A percentile compares a stretch with the other conserved stretches of the same genome.
These are phyloP conservation scores for Porites rus DNA, from an alignment of 92 coral and sea anemone genomes.

Conservation along the genomic window DNA sequence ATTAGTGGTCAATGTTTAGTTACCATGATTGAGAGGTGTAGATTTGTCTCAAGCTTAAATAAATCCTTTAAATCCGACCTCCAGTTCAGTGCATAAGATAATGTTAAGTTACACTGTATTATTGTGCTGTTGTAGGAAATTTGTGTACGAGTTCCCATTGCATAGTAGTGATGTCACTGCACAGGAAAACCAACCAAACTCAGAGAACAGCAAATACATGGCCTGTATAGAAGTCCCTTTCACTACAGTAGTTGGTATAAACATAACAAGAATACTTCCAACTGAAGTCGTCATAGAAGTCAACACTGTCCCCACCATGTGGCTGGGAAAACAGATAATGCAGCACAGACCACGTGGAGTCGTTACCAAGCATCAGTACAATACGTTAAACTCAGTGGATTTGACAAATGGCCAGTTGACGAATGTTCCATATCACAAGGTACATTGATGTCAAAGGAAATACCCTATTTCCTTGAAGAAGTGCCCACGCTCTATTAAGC, in stretches of 20 bases:
- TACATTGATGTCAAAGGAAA: not conserved
- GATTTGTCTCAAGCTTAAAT: no score
- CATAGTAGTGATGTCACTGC: not conserved
- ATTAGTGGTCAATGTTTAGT: no score
- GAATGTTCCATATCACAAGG: conserved; percentile 77
- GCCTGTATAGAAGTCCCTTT: conserved; percentile 76
- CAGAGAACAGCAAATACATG: conserved; percentile 43
- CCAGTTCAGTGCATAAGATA: no score
- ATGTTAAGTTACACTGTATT: no score
- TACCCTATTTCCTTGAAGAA: not conserved
- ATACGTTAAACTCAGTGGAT: conserved; percentile 60
- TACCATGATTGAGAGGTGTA: no score
- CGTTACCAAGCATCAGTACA: conserved; percentile 45
- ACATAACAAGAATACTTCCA: conserved; percentile 48
- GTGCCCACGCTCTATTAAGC: no score
- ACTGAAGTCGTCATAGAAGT: conserved; percentile 70
- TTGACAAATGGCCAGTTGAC: conserved; percentile 63
- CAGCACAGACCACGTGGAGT: conserved; percentile 37
- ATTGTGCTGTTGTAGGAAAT: conserved; percentile 52
- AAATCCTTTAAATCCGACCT: no score
- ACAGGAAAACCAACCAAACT: conserved; percentile 16
- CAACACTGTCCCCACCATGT: conserved; percentile 65
- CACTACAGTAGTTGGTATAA: conserved; percentile 65
- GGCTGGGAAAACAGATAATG: conserved; percentile 56
- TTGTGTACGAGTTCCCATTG: conserved; percentile 74